Evolutionary conservation across 92 coral and sea anemone species (phyloP).

Genomic region (Paramuricea clavata): DNA sequence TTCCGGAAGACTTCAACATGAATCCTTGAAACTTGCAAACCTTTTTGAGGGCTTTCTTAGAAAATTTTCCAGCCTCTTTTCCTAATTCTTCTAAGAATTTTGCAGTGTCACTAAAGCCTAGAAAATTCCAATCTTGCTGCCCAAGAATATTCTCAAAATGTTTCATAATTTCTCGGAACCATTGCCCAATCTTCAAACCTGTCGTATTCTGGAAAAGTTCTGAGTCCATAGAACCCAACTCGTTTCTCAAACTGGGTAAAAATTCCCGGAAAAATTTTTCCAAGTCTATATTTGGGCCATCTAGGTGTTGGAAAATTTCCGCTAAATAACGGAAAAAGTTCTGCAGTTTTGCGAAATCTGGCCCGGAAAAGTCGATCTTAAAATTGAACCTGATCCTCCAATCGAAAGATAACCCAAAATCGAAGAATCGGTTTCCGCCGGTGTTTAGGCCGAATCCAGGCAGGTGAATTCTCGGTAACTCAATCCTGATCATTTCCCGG

Average conservation of each 20-base stretch:
- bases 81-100: constrained; percentile 82
- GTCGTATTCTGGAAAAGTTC: constrained; percentile 10
- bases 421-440: constrained; percentile 49
- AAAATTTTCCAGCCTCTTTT: constrained; percentile 64
- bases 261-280: constrained; percentile 74
- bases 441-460: constrained; percentile 67
- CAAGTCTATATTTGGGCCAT: constrained; percentile 73
- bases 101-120: constrained; percentile 82
- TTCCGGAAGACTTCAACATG: constrained; percentile 77
- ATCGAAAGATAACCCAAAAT: constrained; percentile 81
- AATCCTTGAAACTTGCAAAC: constrained; percentile 78
- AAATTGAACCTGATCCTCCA: constrained; percentile 83
- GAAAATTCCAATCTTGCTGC: constrained; percentile 65
- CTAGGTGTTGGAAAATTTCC: constrained; percentile 68
- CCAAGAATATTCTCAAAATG: constrained; percentile 63
- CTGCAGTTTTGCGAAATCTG: constrained; percentile 64
- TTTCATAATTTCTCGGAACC: constrained; percentile 70
- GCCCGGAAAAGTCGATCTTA: constrained; percentile 69
- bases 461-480: constrained; percentile 71
- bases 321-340: constrained; percentile 64
- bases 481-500: constrained; percentile 66
- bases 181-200: neutral
- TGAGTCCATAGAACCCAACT: constrained; percentile 43
- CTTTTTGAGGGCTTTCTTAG: constrained; percentile 69
- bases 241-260: constrained; percentile 71